A percentile compares a stretch with the other conserved stretches of the same genome.
These are phyloP conservation scores for Neogale vison DNA, from an alignment of 2,113 vertebrate species.

Conservation along the genomic window DNA sequence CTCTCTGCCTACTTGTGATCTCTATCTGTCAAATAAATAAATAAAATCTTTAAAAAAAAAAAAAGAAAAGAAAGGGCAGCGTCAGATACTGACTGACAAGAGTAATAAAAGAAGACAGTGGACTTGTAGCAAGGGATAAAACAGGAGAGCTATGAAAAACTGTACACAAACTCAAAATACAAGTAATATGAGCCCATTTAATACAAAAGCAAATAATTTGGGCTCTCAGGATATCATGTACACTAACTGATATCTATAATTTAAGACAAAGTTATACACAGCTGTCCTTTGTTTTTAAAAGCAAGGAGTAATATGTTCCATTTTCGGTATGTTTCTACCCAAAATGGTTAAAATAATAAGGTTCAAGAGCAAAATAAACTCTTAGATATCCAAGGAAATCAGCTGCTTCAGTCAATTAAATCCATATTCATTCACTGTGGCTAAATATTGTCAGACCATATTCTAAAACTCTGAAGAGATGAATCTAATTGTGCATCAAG, in stretches of 20 bases:
- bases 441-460: neutral
- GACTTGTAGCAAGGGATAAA: neutral
- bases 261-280: neutral
- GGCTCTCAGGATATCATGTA: neutral
- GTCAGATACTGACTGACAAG: neutral
- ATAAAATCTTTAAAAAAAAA: too few species aligned
- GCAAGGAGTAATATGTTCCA: neutral
- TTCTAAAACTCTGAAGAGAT: neutral
- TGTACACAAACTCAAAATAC: neutral
- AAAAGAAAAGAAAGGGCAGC: neutral
- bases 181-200: neutral
- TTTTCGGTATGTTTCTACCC: neutral
- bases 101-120: neutral
- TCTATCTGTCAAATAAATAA: too few species aligned
- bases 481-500: neutral
- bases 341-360: neutral
- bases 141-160: neutral
- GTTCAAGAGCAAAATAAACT: neutral
- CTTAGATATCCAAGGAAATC: neutral
- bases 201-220: slow-evolving; percentile 15
- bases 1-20: too few species aligned
- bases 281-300: neutral
- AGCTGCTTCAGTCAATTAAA: neutral
- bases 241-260: neutral
- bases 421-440: neutral